Conservation (phyloP, 1,140 invertebrate genomes). For the Drosophila truncata region DNA sequence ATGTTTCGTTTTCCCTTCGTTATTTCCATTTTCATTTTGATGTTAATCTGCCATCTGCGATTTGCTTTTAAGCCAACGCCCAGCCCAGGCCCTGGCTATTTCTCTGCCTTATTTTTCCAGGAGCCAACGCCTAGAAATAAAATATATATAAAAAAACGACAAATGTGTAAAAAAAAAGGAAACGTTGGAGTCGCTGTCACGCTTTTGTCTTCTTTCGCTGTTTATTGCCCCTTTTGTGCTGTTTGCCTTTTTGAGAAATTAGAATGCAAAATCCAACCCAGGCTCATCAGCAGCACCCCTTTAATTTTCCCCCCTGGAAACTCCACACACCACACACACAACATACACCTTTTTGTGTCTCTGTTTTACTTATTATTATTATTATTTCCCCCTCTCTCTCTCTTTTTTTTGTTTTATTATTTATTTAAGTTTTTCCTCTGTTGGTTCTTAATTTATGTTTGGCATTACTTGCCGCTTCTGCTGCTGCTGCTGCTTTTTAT, state of each 20-base stretch:
- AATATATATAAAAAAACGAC: constrained; percentile 6
- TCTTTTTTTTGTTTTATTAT: constrained; percentile 16
- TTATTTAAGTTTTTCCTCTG: constrained; percentile 12
- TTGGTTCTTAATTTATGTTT: constrained; percentile 46
- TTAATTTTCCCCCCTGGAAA: constrained; percentile 28
- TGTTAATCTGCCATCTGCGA: constrained; percentile 74
- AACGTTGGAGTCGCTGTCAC: constrained; percentile 42
- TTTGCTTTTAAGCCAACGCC: constrained; percentile 63
- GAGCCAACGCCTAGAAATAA: constrained; percentile 76
- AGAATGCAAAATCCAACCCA: constrained; percentile 59
- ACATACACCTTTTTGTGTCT: constrained; percentile 33
- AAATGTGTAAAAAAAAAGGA: constrained; percentile 12
- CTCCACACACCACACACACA: constrained; percentile 21
- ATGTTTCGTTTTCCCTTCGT: constrained; percentile 7
- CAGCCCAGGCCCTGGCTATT: constrained; percentile 37
- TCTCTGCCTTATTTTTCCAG: constrained; percentile 14
- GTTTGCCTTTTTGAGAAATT: constrained; percentile 60
- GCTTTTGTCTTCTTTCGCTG: constrained; percentile 39
- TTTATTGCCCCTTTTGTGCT: constrained; percentile 26
- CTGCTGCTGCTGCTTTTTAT: constrained; percentile 27
- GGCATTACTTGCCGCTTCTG: constrained; percentile 38
- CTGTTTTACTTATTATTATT: constrained; percentile 24
- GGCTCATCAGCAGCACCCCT: constrained; percentile 18
- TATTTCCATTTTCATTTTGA: constrained; percentile 58
- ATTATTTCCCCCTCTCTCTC: not conserved